phyloP scores from a whole-genome alignment of 2,888 invertebrate species.

The Amphipoea lucens region DNA sequence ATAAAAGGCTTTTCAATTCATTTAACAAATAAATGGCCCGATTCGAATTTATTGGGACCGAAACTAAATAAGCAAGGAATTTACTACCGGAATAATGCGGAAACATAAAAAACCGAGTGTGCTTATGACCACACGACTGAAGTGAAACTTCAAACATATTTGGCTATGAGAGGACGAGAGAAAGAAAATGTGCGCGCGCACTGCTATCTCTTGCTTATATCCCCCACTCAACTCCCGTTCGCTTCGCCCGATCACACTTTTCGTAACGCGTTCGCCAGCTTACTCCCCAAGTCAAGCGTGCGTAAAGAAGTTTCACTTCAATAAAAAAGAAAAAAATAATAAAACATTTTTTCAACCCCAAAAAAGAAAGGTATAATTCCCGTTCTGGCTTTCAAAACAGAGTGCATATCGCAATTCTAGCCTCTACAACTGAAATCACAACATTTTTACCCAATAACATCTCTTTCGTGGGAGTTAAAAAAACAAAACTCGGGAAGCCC shows the following conservation, averaged over 20 bases:
- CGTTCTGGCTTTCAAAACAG: constrained; percentile 28
- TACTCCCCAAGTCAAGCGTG: too few species aligned
- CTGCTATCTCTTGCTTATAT: too few species aligned
- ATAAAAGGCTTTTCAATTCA: constrained; percentile 51
- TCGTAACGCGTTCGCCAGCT: too few species aligned
- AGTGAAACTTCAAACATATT: too few species aligned
- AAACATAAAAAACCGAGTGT: not conserved
- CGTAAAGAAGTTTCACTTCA: too few species aligned
- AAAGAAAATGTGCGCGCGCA: too few species aligned
- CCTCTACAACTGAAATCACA: not conserved
- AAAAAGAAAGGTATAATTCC: constrained; percentile 8
- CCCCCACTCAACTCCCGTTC: too few species aligned
- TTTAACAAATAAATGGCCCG: constrained; percentile 46
- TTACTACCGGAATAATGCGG: constrained; percentile 1
- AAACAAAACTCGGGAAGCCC: not conserved
- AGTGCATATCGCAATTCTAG: constrained; percentile 46
- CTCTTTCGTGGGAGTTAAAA: not conserved
- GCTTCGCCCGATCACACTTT: too few species aligned
- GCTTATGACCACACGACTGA: too few species aligned
- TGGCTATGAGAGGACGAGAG: too few species aligned
- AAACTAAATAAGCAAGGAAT: constrained; percentile 27
- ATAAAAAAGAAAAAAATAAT: too few species aligned
- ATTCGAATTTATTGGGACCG: constrained; percentile 36
- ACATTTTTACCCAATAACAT: constrained; percentile 8
- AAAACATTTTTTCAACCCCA: not conserved